These are phyloP conservation scores for Automeris io DNA, from an alignment of 2,888 invertebrate species.

Conservation along the genomic window DNA sequence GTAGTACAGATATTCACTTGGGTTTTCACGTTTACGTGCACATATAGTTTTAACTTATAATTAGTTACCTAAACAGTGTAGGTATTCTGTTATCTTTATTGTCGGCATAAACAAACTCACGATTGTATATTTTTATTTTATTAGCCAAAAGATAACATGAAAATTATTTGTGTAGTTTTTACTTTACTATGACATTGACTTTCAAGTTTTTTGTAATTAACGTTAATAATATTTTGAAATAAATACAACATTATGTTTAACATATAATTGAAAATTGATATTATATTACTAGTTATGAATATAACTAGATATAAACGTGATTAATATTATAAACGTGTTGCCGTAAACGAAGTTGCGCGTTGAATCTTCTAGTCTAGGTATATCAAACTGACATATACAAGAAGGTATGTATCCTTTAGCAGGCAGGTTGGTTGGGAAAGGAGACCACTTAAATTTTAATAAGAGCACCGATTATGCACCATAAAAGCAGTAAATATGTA, in stretches of 20 bases:
- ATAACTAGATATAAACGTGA: no score
- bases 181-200: conserved; percentile 8
- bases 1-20: conserved; percentile 2
- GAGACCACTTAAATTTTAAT: conserved; percentile 72
- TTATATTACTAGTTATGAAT: no score
- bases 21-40: conserved; percentile 7
- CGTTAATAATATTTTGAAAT: no score
- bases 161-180: conserved; percentile 6
- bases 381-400: no score
- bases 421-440: conserved; percentile 49
- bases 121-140: conserved; percentile 10
- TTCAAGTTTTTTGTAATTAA: conserved; percentile 5
- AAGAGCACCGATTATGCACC: conserved; percentile 68
- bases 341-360: no score
- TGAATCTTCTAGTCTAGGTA: no score
- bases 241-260: no score
- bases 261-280: no score
- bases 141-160: conserved; percentile 5
- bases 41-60: conserved; percentile 2
- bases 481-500: conserved; percentile 70
- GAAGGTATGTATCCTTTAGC: conserved; percentile 4
- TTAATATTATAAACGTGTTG: no score
- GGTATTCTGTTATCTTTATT: conserved; percentile 9
- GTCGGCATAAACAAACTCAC: conserved; percentile 7
- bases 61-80: conserved; percentile 4